Percentiles rank a stretch among this genome's conserved stretches.
Conservation (phyloP, 2,113 vertebrate species). For the Balaenoptera acutorostrata region DNA sequence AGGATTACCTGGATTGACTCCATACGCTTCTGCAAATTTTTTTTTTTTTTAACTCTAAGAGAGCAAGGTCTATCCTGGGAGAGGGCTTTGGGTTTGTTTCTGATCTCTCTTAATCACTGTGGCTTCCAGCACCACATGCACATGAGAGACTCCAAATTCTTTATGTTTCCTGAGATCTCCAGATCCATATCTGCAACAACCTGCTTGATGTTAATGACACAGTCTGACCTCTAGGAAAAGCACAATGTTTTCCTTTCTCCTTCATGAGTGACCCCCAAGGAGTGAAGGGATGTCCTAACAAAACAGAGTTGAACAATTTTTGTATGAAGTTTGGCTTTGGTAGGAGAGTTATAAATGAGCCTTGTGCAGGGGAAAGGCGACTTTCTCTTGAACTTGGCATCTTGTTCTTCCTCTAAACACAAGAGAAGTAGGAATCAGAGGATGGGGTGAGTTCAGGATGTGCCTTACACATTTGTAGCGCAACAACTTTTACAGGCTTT, state of each 20-base stretch:
- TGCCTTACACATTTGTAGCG: not conserved
- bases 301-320: not conserved
- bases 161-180: not conserved
- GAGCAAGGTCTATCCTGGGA: not conserved
- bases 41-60: not conserved
- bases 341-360: not conserved
- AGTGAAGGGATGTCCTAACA: not conserved
- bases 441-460: not conserved
- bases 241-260: not conserved
- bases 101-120: not conserved
- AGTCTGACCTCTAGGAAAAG: not conserved
- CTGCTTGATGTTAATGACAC: not conserved
- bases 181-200: not conserved
- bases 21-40: not conserved
- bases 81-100: not conserved
- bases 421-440: not conserved
- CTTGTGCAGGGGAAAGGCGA: not conserved
- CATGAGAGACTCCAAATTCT: not conserved
- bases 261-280: not conserved
- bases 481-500: not conserved
- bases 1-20: not conserved
- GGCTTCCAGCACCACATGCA: rapidly evolving
- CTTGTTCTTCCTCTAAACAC: not conserved
- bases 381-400: not conserved
- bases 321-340: not conserved